Conservation (phyloP, 2,113 vertebrate genomes). For the Blennius ocellaris region DNA sequence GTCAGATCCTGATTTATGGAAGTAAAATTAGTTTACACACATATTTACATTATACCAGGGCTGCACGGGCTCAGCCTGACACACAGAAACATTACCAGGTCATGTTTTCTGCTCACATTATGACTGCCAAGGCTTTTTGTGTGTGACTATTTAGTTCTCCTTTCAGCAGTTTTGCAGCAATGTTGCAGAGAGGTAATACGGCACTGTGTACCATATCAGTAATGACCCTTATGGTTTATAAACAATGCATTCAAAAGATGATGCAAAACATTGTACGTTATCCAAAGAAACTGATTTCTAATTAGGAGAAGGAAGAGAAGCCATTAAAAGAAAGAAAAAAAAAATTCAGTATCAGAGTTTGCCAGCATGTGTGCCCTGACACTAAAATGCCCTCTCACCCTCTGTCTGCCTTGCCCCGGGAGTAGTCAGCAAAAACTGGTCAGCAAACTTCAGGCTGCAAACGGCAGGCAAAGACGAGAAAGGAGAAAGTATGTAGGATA, state of each 20-base stretch:
- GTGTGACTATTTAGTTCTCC: neutral
- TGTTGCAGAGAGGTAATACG: neutral
- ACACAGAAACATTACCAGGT: neutral
- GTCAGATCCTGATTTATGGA: neutral
- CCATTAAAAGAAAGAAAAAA: neutral
- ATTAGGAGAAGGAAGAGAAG: neutral
- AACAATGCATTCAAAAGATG: too few relatives aligned
- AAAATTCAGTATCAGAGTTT: neutral
- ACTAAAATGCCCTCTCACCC: neutral
- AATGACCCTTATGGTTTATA: neutral
- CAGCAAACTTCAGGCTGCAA: neutral
- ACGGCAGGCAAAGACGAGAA: constrained; percentile 2
- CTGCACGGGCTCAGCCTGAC: neutral
- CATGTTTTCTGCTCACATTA: neutral
- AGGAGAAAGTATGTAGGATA: neutral
- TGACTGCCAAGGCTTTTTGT: too few relatives aligned
- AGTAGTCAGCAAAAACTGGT: neutral
- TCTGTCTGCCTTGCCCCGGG: neutral
- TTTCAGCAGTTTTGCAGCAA: neutral
- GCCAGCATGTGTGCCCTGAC: neutral
- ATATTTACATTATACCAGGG: neutral
- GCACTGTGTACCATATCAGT: neutral
- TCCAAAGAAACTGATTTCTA: neutral
- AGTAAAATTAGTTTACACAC: neutral
- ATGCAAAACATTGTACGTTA: too few relatives aligned